Evolutionary conservation across 37 sponge, comb jelly and placozoan genomes (phyloP).

Genomic region (Ephydatia muelleri): DNA sequence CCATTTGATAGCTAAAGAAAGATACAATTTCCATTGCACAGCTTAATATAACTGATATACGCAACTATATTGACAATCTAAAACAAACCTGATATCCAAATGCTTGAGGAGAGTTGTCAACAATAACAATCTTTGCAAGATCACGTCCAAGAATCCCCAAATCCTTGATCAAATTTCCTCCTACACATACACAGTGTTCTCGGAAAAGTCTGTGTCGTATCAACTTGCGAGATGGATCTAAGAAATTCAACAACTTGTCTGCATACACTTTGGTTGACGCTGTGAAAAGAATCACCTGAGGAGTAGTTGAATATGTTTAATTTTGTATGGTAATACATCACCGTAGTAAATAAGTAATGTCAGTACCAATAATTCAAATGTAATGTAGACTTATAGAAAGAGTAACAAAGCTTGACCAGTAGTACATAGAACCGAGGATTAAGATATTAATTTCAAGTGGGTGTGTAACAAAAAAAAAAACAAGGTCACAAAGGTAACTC

Average conservation of each 20-base stretch:
- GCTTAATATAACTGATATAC: too few relatives aligned
- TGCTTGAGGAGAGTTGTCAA: constrained; percentile 97
- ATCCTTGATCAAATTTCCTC: constrained; percentile 93
- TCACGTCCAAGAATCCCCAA: constrained; percentile 90
- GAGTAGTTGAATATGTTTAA: too few relatives aligned
- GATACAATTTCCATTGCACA: background rate
- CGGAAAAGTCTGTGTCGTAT: constrained; percentile 90
- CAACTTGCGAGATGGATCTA: constrained; percentile 85
- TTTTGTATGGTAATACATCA: too few relatives aligned
- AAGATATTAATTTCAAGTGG: too few relatives aligned
- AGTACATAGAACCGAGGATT: too few relatives aligned
- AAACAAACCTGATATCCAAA: constrained; percentile 93
- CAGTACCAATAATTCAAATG: too few relatives aligned
- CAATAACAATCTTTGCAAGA: constrained; percentile 88
- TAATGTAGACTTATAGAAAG: too few relatives aligned
- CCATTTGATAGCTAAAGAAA: constrained; percentile 88
- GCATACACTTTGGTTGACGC: constrained; percentile 91
- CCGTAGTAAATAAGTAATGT: too few relatives aligned
- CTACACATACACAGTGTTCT: constrained; percentile 93
- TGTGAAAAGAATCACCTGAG: constrained; percentile 80
- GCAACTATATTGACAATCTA: background rate
- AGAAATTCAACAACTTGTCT: constrained; percentile 84
- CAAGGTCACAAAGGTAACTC: too few relatives aligned
- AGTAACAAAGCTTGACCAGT: too few relatives aligned
- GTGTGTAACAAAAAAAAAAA: too few relatives aligned